phyloP scores from a whole-genome alignment of 2,888 invertebrate genomes.

The Cheilosia scutellata region DNA sequence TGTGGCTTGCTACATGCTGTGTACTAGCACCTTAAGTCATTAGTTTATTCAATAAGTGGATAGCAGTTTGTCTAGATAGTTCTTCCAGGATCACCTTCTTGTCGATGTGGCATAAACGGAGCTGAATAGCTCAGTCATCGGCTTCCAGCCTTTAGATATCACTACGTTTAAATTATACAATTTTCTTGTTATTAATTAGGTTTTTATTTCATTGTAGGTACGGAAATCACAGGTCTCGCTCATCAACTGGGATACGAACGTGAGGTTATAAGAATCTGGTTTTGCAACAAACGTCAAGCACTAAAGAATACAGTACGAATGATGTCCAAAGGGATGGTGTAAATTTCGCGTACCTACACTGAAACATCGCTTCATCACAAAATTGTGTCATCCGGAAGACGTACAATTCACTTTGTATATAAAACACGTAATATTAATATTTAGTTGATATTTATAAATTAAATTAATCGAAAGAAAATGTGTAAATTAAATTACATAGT shows the following conservation, averaged over 20 bases:
- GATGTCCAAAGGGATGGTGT: slow-evolving; percentile 95
- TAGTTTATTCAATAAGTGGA: too few relatives aligned
- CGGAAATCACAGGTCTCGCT: slow-evolving; percentile 97
- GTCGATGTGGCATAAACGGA: too few relatives aligned
- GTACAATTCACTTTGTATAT: slow-evolving; percentile 48
- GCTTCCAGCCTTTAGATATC: too few relatives aligned
- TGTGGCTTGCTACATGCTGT: too few relatives aligned
- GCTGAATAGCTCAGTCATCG: too few relatives aligned
- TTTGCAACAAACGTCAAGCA: slow-evolving; percentile 99
- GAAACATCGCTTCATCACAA: neutral
- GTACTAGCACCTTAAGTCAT: too few relatives aligned
- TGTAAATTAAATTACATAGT: slow-evolving; percentile 28
- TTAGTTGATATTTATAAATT: slow-evolving; percentile 48
- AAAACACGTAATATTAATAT: slow-evolving; percentile 27
- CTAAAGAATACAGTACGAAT: slow-evolving; percentile 98
- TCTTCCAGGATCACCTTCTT: too few relatives aligned
- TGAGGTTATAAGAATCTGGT: slow-evolving; percentile 99
- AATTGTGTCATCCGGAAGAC: slow-evolving; percentile 10
- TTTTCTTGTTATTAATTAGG: neutral
- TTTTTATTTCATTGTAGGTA: slow-evolving; percentile 87
- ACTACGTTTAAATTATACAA: neutral
- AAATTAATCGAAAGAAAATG: slow-evolving; percentile 35
- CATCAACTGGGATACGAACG: slow-evolving; percentile 98
- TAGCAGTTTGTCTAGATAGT: too few relatives aligned
- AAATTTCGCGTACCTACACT: slow-evolving; percentile 80